Base-by-base conservation (phyloP, 92 coral and sea anemone genomes). In the Scolanthus callimorphus region DNA sequence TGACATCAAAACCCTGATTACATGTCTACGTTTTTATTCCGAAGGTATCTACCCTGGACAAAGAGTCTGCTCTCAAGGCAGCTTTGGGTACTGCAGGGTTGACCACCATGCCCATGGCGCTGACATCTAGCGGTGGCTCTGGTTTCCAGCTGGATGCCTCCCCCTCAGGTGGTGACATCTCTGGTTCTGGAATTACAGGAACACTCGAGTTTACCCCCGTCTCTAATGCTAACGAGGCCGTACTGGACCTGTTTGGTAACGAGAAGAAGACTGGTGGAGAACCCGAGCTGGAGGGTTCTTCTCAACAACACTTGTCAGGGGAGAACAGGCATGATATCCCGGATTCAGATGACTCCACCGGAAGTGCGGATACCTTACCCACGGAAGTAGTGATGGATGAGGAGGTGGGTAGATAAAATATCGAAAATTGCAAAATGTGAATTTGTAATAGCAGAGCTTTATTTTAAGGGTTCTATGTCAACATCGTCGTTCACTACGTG, bases 141-240 rank as follows among this genome's bases (percentile, higher is more conserved):
- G 92, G 92, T 17, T 30, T 69, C 23, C 76, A 80, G 63, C 50
- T 80, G 52, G 87, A 74, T 20, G 79, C 59, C 65, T 76, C 85
- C 55, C 67, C 84, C 0, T 63, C 77, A 20, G 54, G 82, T 29
- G 85, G 78, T 51, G 75, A 74, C 29, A 37, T 86, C 13, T 79
- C 84, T 11, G 95, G 95, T 29, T 88, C 96, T 26, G 90, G 77
- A 8, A 69, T 80, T 19, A 82, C 73, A 24, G 90, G 96, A 12
- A 88, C 90, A 17, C 49, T 88, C 63, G 90, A 88, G 22, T 53
- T 88, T 21, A 69, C 90, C 13, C 90, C 96, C 3, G 96, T 79
- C 10, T 73, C 68, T 21, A 74, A 69, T 45, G 77, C 96, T 17
- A 78, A 83, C 22, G 96, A 88, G 31, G 86, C 79, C 19, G 80